A percentile compares a stretch with the other conserved stretches of the same genome.
Conservation (phyloP, 1,140 invertebrate genomes). For the Dreissena rostriformis region DNA sequence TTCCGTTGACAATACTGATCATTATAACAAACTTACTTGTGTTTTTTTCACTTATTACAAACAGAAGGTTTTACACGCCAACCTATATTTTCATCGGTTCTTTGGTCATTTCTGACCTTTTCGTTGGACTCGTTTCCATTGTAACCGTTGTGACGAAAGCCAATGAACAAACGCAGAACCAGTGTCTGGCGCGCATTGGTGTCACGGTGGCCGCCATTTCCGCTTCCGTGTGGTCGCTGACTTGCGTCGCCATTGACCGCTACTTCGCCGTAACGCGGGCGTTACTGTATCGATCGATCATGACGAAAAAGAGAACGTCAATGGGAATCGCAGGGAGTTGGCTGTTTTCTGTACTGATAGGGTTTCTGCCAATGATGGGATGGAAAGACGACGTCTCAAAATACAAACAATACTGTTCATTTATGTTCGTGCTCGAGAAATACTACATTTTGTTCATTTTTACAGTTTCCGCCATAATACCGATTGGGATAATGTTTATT, state of each 20-base stretch:
- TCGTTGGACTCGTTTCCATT: slow-evolving; percentile 68
- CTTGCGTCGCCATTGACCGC: slow-evolving; percentile 67
- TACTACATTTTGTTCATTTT: slow-evolving; percentile 64
- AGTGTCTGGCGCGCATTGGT: slow-evolving; percentile 64
- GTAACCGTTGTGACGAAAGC: slow-evolving; percentile 62
- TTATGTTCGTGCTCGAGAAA: slow-evolving; percentile 62
- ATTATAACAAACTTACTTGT: slow-evolving; percentile 62
- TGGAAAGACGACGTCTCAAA: slow-evolving; percentile 50
- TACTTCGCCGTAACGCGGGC: slow-evolving; percentile 66
- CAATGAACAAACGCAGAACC: slow-evolving; percentile 55
- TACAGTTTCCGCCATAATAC: slow-evolving; percentile 56
- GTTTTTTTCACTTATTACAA: slow-evolving; percentile 47
- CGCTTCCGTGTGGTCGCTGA: slow-evolving; percentile 61
- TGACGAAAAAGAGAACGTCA: slow-evolving; percentile 51
- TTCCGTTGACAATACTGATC: slow-evolving; percentile 65
- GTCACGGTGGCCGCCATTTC: slow-evolving; percentile 59
- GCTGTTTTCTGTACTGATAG: slow-evolving; percentile 59
- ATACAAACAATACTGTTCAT: slow-evolving; percentile 67
- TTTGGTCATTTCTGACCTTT: slow-evolving; percentile 63
- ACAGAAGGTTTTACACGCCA: slow-evolving; percentile 63
- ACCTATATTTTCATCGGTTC: slow-evolving; percentile 63
- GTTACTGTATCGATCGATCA: slow-evolving; percentile 58
- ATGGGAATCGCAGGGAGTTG: slow-evolving; percentile 51
- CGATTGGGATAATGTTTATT: slow-evolving; percentile 62
- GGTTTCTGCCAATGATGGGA: slow-evolving; percentile 66